Evolutionary conservation across 2,797 vertebrate genomes (phyloP), one percentile per base, ranked within the genome.

Genomic region (Chaenodraco wilsoni): DNA sequence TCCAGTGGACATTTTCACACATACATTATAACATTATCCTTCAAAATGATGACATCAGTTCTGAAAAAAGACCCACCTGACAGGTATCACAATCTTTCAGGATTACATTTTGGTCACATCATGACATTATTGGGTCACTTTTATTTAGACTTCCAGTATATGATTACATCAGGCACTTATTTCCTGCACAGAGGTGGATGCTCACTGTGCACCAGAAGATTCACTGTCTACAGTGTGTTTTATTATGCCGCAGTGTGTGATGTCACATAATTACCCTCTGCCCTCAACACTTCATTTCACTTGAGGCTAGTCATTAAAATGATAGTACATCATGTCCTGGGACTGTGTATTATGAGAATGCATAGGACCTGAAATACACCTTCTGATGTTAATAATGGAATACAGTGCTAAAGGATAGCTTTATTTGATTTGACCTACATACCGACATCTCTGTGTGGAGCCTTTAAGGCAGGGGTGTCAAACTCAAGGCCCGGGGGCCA

Each of bases 251-350:
- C 19, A 16, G 48, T 63, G 41, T 3, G 5, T 59, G 45, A 72
- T 59, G 7, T n/a, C 5, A n/a, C 49, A 51, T 71, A 6, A 56
- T 81, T 50, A 68, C 5, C 27, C n/a, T 63, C 3, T 61, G 40
- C 45, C 16, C 52, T 66, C 56, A 64, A 68, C 51, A 40, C 23
- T 57, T 44, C 31, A 52, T 74, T 67, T 80, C 13, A 75, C 43
- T 57, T 56, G 21, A 70, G 45, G 54, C 73, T 41, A 59, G 19
- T 13, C 15, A 65, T 78, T 78, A 49, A 60, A 56, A 40, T 31
- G 7, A 75, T n/a, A 51, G 55, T 43, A 68, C 58, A 70, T 60
- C 21, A 61, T 72, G 67, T 65, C 61, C 56, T 48, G 3, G 0
- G 27, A 14, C 2, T 13, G 3, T 57, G 5, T 59, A n/a, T 65